A percentile compares a stretch with the other conserved stretches of the same genome.
These are phyloP conservation scores for Drosophila imparisetae DNA, from an alignment of 2,888 invertebrate species.

Conservation along the genomic window DNA sequence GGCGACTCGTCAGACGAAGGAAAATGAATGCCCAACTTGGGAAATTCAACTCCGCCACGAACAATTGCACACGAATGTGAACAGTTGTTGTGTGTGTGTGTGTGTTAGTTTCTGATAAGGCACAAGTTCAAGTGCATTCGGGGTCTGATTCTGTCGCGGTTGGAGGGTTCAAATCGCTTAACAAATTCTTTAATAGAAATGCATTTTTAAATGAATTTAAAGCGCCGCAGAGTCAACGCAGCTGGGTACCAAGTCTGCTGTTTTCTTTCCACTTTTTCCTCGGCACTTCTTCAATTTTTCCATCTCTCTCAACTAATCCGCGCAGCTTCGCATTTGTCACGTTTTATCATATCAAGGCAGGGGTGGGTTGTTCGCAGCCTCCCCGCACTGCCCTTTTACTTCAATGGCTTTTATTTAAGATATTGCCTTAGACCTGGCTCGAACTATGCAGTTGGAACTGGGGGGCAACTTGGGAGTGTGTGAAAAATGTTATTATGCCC, in stretches of 20 bases:
- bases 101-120: conserved; percentile 35
- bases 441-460: conserved; percentile 6
- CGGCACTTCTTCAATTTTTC: conserved; percentile 17
- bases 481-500: conserved; percentile 24
- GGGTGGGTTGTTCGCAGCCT: conserved; percentile 24
- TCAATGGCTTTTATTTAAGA: conserved; percentile 43
- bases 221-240: conserved; percentile 41
- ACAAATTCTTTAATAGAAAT: conserved; percentile 54
- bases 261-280: background rate
- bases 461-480: conserved; percentile 18
- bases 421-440: conserved; percentile 42
- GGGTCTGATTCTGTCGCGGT: background rate
- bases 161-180: conserved; percentile 54
- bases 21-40: conserved; percentile 36
- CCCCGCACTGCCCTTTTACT: conserved; percentile 18
- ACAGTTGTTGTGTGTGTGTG: conserved; percentile 41
- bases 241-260: conserved; percentile 36
- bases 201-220: conserved; percentile 57
- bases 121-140: conserved; percentile 66
- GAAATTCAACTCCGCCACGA: conserved; percentile 29
- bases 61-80: conserved; percentile 51
- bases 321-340: conserved; percentile 62
- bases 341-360: conserved; percentile 50
- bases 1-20: conserved; percentile 34
- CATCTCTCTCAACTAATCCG: conserved; percentile 48